A percentile compares a stretch with the other conserved stretches of the same genome.
These are phyloP conservation scores for Xestia xanthographa DNA, from an alignment of 2,888 invertebrate genomes.

Conservation along the genomic window DNA sequence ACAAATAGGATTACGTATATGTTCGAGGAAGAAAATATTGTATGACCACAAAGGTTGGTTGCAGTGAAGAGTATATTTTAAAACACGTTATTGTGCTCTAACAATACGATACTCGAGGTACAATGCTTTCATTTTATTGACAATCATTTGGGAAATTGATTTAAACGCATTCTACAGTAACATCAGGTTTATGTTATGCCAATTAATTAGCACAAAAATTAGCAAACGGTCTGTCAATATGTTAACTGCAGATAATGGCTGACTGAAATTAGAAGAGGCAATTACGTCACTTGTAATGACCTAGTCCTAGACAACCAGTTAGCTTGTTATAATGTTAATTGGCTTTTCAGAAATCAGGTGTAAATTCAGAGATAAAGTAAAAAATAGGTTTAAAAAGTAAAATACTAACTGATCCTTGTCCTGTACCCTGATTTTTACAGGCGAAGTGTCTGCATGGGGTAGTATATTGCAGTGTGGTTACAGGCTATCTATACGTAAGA, in stretches of 20 bases:
- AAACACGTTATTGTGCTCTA: slow-evolving; percentile 5
- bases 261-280: not conserved
- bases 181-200: too few species aligned
- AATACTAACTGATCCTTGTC: not conserved
- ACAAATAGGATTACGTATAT: slow-evolving; percentile 40
- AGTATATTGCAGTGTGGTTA: not conserved
- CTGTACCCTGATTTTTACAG: too few species aligned
- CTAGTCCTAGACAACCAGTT: not conserved
- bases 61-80: slow-evolving; percentile 2
- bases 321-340: not conserved
- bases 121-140: not conserved
- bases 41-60: slow-evolving; percentile 7
- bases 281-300: not conserved
- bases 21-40: slow-evolving; percentile 36
- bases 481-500: not conserved
- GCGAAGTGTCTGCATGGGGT: not conserved
- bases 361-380: not conserved
- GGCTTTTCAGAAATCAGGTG: too few species aligned
- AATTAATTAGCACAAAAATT: slow-evolving; percentile 1
- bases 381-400: not conserved
- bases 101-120: slow-evolving; percentile 5
- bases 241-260: not conserved
- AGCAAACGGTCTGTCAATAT: not conserved
- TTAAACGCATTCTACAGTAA: not conserved
- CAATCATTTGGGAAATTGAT: not conserved